Evolutionary conservation across 2,797 vertebrate species (phyloP).

Genomic region (Sardinella longiceps): DNA sequence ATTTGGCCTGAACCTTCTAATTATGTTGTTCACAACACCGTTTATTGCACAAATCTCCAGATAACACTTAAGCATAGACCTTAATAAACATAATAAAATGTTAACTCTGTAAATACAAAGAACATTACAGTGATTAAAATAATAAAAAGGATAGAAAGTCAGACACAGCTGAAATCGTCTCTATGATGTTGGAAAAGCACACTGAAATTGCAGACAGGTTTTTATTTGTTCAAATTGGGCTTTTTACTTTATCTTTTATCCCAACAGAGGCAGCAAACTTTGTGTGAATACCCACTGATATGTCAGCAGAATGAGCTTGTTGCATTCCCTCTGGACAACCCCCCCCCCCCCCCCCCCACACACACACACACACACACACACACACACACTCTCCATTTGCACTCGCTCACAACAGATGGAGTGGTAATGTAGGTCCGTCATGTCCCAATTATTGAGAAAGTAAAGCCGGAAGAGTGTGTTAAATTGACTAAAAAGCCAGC

Average conservation of each 20-base stretch:
- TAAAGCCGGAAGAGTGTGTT: slow-evolving; percentile 5
- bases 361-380: too few relatives aligned
- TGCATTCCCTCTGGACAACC: neutral
- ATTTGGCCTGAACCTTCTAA: neutral
- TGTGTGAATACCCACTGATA: neutral
- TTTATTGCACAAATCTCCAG: neutral
- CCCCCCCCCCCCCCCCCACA: too few relatives aligned
- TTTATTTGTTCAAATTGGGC: neutral
- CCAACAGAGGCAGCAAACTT: neutral
- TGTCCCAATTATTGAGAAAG: slow-evolving; percentile 17
- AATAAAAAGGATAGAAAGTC: neutral
- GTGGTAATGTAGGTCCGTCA: neutral
- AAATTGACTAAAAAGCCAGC: slow-evolving; percentile 13
- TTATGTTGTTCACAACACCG: neutral
- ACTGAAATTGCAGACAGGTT: neutral
- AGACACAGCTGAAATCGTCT: neutral
- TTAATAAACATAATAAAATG: neutral
- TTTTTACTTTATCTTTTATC: neutral
- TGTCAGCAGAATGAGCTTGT: neutral
- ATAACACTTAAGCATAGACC: neutral
- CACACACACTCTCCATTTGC: too few relatives aligned
- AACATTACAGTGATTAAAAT: neutral
- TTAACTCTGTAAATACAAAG: neutral
- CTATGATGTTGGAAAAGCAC: neutral
- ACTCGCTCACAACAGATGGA: neutral